phyloP scores from a whole-genome alignment of 2,797 vertebrate species.

The Eptatretus atami region DNA sequence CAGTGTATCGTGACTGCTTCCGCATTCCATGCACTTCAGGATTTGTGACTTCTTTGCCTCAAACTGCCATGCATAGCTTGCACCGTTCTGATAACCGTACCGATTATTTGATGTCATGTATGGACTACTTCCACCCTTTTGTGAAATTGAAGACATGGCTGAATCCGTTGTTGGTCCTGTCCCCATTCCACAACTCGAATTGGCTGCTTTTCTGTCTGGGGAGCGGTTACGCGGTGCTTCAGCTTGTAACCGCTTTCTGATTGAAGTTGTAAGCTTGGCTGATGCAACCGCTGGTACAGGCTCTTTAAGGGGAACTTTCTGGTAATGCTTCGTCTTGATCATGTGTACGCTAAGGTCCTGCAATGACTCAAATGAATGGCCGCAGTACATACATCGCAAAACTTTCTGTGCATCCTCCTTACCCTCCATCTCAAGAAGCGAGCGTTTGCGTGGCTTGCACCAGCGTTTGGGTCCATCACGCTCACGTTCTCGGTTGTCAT shows the following conservation, averaged over 20 bases:
- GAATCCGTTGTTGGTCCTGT: not conserved
- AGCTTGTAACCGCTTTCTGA: slow-evolving; percentile 69
- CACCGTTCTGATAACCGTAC: slow-evolving; percentile 93
- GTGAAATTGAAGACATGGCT: slow-evolving; percentile 17
- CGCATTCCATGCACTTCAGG: slow-evolving; percentile 96
- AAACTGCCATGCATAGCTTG: slow-evolving; percentile 97
- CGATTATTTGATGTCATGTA: slow-evolving; percentile 91
- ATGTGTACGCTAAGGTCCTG: slow-evolving; percentile 96
- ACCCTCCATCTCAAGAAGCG: slow-evolving; percentile 85
- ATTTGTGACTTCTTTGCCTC: slow-evolving; percentile 93
- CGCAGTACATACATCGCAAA: slow-evolving; percentile 96
- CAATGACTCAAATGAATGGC: slow-evolving; percentile 83
- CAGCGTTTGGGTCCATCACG: slow-evolving; percentile 56
- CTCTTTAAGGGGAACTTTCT: slow-evolving; percentile 99
- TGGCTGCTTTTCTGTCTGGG: slow-evolving; percentile 19
- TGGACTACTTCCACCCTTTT: slow-evolving; percentile 46
- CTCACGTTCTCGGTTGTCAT: slow-evolving; percentile 75
- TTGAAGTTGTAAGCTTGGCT: slow-evolving; percentile 71
- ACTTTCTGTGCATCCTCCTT: slow-evolving; percentile 97
- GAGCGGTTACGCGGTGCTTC: slow-evolving; percentile 58
- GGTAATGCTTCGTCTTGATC: slow-evolving; percentile 99
- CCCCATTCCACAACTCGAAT: slow-evolving; percentile 18
- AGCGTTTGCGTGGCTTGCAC: slow-evolving; percentile 83
- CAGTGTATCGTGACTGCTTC: slow-evolving; percentile 83
- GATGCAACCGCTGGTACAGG: slow-evolving; percentile 56